Percentiles rank a stretch among this genome's conserved stretches.
Evolutionary conservation across 92 coral and sea anemone genomes (phyloP).

Genomic region (Parazoanthus swiftii): DNA sequence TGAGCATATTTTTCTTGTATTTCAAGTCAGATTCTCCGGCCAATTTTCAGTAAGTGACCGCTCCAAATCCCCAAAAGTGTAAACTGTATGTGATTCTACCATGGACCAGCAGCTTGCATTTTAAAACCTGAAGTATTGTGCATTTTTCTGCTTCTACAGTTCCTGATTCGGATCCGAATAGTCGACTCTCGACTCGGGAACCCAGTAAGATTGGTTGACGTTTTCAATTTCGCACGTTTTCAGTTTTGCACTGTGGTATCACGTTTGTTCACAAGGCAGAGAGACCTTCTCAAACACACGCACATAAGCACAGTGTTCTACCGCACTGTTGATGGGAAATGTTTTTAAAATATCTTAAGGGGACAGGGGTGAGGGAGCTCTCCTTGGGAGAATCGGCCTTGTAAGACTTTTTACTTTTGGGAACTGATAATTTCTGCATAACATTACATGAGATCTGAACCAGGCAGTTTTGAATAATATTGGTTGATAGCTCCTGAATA

Average conservation of each 20-base stretch:
- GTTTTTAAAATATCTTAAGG: too few relatives aligned
- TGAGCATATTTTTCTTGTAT: too few relatives aligned
- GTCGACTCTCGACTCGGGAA: background rate
- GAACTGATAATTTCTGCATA: too few relatives aligned
- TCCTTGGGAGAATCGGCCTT: too few relatives aligned
- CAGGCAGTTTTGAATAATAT: too few relatives aligned
- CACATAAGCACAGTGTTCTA: conserved; percentile 14
- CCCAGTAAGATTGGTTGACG: conserved; percentile 7
- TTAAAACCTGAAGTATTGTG: background rate
- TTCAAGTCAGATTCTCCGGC: background rate
- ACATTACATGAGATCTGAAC: too few relatives aligned
- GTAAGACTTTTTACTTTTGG: too few relatives aligned
- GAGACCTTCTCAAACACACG: background rate
- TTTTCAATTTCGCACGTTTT: background rate
- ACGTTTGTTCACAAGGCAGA: background rate
- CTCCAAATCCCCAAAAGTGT: background rate
- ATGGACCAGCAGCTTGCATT: background rate
- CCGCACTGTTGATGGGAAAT: background rate
- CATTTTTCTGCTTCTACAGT: conserved; percentile 26
- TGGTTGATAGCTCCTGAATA: too few relatives aligned
- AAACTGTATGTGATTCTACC: too few relatives aligned
- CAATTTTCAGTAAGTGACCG: background rate
- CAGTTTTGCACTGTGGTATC: conserved; percentile 19
- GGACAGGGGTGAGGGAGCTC: too few relatives aligned
- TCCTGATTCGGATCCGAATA: conserved; percentile 1